Evolutionary conservation across 2,797 vertebrate genomes (phyloP), one percentile per base, ranked within the genome.

Genomic region (Microctenopoma lineatum): DNA sequence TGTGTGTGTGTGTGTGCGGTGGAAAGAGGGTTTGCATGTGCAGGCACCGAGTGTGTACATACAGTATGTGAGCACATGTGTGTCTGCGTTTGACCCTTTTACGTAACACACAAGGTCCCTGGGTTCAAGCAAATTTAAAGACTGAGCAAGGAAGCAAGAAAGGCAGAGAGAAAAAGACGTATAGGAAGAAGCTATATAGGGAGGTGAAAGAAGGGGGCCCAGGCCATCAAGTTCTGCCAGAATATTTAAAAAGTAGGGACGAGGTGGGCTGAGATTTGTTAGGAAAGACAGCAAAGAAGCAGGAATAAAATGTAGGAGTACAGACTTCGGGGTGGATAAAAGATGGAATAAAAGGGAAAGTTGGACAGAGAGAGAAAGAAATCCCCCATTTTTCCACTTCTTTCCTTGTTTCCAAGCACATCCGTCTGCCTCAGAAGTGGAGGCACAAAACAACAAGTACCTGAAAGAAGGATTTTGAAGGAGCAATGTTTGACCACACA

Each of bases 41-140:
- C 70, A 85, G 77, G 80, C 77, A 76, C 68, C 4, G 84, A 84
- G 80, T 81, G 84, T 86, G 83, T 61, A 73, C 84, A 79, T 84
- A 89, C 81, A 84, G 77, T 86, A 82, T 81, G 64, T 48, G 77
- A 80, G 79, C 84, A 85, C 80, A 89, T 83, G 89, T 89, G 88
- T 77, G 87, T 77, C 84, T 92, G 86, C 85, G 84, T 89, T 90
- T 90, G 89, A 89, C 84, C 83, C 84, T 76, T 90, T 90, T 92
- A 90, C 72, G 84, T 90, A 91, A 90, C 83, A 84, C 75, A 63
- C 47, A 14, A 79, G 90, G 88, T 92, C 85, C 66, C 32, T 88
- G 87, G 75, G 90, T 90, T 91, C 90, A 87, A 78, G 81, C 63
- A 81, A 87, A 92, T 90, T 87, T 88, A 88, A 92, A 92, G 88